Evolutionary conservation across 2,888 invertebrate species (phyloP).

Genomic region (Lithosia quadra): DNA sequence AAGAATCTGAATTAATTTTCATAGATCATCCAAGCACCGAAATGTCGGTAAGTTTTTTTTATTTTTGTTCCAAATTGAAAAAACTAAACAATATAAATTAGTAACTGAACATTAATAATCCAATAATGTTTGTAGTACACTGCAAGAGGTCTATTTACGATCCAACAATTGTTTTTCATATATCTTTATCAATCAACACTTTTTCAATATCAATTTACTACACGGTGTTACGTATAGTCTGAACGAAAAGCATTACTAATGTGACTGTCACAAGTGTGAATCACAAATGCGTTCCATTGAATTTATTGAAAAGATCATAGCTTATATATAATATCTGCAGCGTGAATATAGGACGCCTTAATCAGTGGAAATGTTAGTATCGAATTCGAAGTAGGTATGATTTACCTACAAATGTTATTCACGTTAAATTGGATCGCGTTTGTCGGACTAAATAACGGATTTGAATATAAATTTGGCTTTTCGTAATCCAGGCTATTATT

Average conservation of each 20-base stretch:
- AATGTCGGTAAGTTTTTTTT: conserved; percentile 93
- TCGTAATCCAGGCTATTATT: not conserved
- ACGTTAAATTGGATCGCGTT: not conserved
- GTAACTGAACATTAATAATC: too few species aligned
- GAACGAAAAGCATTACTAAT: too few species aligned
- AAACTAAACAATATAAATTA: too few species aligned
- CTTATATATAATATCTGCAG: not conserved
- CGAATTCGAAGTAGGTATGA: not conserved
- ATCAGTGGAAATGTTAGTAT: not conserved
- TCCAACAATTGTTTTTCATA: too few species aligned
- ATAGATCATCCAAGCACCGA: conserved; percentile 96
- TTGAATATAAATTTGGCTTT: conserved; percentile 1
- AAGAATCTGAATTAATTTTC: conserved; percentile 96
- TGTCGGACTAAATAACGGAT: not conserved
- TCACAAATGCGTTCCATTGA: not conserved
- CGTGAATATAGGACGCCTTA: not conserved
- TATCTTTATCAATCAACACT: too few species aligned
- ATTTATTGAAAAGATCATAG: not conserved
- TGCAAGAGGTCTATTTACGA: too few species aligned
- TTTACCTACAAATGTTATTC: not conserved
- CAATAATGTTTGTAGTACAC: too few species aligned
- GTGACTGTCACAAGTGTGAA: too few species aligned
- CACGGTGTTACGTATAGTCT: too few species aligned
- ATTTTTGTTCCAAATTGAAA: too few species aligned
- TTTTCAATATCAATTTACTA: too few species aligned